Evolutionary conservation across 2,888 invertebrate genomes (phyloP).

Genomic region (Aproaerema taeniolella): DNA sequence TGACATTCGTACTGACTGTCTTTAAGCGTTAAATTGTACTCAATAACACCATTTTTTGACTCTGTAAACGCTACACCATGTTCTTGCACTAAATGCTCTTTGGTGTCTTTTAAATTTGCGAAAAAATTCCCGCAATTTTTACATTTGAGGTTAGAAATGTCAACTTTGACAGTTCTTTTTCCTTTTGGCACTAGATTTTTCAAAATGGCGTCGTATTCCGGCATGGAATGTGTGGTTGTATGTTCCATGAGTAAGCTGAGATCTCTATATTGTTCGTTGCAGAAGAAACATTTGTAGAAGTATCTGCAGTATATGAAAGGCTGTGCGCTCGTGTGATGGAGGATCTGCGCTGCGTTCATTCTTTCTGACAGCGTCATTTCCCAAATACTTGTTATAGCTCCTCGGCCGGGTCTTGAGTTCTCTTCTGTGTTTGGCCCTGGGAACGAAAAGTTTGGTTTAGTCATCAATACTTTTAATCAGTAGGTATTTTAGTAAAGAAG

Average conservation of each 20-base stretch:
- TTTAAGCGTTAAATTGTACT: conserved; percentile 40
- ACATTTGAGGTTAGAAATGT: conserved; percentile 51
- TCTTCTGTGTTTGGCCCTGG: conserved; percentile 31
- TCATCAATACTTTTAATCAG: too few relatives aligned
- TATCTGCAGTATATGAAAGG: conserved; percentile 58
- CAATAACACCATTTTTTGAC: conserved; percentile 48
- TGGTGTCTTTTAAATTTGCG: conserved; percentile 34
- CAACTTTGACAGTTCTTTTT: conserved; percentile 51
- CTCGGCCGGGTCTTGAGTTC: conserved; percentile 35
- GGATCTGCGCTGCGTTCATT: conserved; percentile 46
- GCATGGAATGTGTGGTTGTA: conserved; percentile 37
- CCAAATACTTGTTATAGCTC: conserved; percentile 51
- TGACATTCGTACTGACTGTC: conserved; percentile 50
- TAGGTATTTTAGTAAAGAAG: too few relatives aligned
- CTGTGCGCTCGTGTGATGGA: conserved; percentile 42
- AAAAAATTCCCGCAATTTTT: conserved; percentile 36
- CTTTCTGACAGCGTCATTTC: conserved; percentile 55
- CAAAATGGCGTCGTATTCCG: conserved; percentile 33
- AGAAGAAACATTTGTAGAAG: conserved; percentile 58
- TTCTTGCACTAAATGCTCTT: conserved; percentile 37
- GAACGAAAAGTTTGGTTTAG: conserved; percentile 29
- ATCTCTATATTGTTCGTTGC: conserved; percentile 44
- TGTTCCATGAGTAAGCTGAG: conserved; percentile 42
- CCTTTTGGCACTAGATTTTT: conserved; percentile 51
- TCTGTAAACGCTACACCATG: conserved; percentile 42